Conservation (phyloP, 2,888 invertebrate species). For the Phlogophora meticulosa region DNA sequence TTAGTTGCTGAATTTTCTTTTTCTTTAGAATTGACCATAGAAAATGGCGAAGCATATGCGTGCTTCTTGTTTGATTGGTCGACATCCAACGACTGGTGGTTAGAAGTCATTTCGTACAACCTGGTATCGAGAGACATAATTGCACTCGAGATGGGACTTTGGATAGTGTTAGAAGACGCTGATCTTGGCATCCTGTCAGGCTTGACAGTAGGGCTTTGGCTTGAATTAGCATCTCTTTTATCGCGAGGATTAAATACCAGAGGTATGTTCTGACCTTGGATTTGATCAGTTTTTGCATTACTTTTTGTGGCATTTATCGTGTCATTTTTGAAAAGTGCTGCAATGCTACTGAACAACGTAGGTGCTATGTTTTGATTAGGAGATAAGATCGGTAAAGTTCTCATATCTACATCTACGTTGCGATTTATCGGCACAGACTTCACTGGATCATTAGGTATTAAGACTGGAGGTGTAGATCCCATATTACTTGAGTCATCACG, state of each 20-base stretch:
- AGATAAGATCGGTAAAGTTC: slow-evolving; percentile 71
- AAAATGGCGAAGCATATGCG: slow-evolving; percentile 81
- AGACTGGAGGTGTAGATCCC: slow-evolving; percentile 76
- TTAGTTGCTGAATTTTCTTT: slow-evolving; percentile 65
- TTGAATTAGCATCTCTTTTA: slow-evolving; percentile 73
- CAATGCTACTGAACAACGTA: slow-evolving; percentile 19
- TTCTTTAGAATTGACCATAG: slow-evolving; percentile 70
- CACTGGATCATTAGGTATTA: slow-evolving; percentile 85
- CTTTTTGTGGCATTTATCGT: slow-evolving; percentile 25
- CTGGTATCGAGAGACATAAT: slow-evolving; percentile 72
- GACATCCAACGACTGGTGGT: slow-evolving; percentile 73
- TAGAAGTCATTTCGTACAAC: slow-evolving; percentile 76
- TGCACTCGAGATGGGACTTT: slow-evolving; percentile 61
- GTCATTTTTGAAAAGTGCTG: slow-evolving; percentile 17
- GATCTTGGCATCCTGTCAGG: slow-evolving; percentile 68
- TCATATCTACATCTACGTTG: slow-evolving; percentile 83
- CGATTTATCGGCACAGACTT: slow-evolving; percentile 67
- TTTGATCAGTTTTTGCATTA: slow-evolving; percentile 60
- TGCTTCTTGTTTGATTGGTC: slow-evolving; percentile 77
- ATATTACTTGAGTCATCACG: slow-evolving; percentile 72
- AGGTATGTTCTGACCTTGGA: slow-evolving; percentile 52
- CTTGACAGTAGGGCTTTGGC: slow-evolving; percentile 68
- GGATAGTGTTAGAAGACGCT: slow-evolving; percentile 60
- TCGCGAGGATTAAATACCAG: slow-evolving; percentile 77
- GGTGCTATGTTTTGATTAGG: slow-evolving; percentile 43